Conservation (phyloP, 2,113 vertebrate species). For the Montifringilla adamsi region DNA sequence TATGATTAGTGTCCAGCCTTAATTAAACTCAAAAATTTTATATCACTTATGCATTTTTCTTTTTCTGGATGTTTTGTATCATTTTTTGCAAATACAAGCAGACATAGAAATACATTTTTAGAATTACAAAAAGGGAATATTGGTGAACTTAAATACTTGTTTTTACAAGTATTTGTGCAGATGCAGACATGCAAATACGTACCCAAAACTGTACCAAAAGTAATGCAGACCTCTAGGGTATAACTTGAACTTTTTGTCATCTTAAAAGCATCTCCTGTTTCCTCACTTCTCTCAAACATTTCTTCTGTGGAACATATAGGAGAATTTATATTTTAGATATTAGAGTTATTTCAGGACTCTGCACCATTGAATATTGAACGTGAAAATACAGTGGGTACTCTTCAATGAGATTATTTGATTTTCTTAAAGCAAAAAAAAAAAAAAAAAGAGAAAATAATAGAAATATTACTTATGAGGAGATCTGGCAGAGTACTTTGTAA, state of each 20-base stretch:
- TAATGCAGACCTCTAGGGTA: neutral
- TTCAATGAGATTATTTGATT: constrained; percentile 1
- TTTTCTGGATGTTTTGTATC: neutral
- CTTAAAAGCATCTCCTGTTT: neutral
- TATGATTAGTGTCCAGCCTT: neutral
- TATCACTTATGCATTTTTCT: neutral
- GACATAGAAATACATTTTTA: neutral
- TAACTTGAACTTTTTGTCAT: neutral
- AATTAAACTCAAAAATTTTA: neutral
- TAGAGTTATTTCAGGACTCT: neutral
- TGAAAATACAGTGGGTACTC: constrained; percentile 28
- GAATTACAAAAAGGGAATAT: neutral
- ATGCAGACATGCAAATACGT: neutral
- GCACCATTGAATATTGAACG: neutral
- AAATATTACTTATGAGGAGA: neutral
- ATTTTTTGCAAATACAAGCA: neutral
- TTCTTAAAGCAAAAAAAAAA: neutral
- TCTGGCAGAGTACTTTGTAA: neutral
- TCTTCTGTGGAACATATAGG: neutral
- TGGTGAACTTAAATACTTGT: neutral
- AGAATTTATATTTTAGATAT: neutral
- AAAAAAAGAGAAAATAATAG: neutral
- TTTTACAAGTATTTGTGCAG: neutral
- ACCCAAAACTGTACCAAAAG: neutral
- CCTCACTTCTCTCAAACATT: neutral